A percentile compares a stretch with the other conserved stretches of the same genome.
Evolutionary conservation across 2,113 vertebrate species (phyloP).

Genomic region (Odontophorus gujanensis): DNA sequence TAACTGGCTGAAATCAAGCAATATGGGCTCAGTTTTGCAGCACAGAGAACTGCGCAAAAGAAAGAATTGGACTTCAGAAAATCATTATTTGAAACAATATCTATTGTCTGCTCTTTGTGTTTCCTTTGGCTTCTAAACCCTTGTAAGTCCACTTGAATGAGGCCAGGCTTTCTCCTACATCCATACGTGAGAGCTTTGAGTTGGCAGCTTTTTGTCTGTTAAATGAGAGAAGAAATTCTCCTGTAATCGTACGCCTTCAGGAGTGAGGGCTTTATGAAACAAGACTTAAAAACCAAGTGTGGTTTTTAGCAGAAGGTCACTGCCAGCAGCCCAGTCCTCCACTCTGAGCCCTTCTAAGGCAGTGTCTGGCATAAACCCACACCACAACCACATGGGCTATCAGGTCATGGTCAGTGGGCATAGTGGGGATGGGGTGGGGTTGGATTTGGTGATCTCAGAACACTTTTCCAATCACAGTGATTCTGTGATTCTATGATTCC

Average conservation of each 20-base stretch:
- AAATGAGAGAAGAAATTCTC: conserved; percentile 20
- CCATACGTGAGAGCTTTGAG: neutral
- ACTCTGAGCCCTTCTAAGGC: neutral
- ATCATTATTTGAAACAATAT: neutral
- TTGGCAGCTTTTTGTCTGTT: neutral
- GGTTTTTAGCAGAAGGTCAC: neutral
- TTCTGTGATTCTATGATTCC: neutral
- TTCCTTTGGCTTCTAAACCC: neutral
- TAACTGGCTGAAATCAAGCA: neutral
- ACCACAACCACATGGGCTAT: neutral
- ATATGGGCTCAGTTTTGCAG: neutral
- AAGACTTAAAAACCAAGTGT: neutral
- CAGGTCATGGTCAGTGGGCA: too few relatives aligned
- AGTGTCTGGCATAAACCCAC: neutral
- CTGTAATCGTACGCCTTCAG: conserved; percentile 14
- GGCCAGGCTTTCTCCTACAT: neutral
- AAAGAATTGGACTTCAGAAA: neutral
- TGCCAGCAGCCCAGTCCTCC: neutral
- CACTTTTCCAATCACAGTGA: neutral
- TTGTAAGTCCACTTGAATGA: neutral
- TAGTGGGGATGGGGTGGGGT: too few relatives aligned
- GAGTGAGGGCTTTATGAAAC: neutral
- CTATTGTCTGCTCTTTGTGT: neutral
- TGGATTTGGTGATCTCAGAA: neutral
- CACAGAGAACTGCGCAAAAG: neutral